Percentiles rank a stretch among this genome's conserved stretches.
Conservation (phyloP, 2,113 vertebrate species). For the Lophotis ruficrista region DNA sequence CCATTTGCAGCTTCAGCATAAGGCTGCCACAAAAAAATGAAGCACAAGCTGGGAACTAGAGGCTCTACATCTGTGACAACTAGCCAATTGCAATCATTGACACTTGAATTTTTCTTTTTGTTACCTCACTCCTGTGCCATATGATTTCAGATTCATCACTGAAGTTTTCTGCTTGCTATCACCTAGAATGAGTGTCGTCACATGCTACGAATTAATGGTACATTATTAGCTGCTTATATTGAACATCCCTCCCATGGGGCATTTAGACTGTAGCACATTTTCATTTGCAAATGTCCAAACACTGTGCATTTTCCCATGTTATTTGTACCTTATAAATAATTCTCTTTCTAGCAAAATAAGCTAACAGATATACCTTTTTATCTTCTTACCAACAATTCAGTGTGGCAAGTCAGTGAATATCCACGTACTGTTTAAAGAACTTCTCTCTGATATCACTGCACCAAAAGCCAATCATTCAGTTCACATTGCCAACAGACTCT, state of each 20-base stretch:
- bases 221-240: neutral
- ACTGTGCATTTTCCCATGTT: neutral
- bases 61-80: neutral
- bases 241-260: neutral
- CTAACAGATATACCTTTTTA: neutral
- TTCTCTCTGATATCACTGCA: slow-evolving; percentile 28
- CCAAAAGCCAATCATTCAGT: slow-evolving; percentile 12
- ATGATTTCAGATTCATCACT: neutral
- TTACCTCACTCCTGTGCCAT: neutral
- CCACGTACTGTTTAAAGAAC: slow-evolving; percentile 23
- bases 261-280: neutral
- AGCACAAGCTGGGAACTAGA: neutral
- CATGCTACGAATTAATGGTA: neutral
- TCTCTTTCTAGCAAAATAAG: neutral
- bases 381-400: neutral
- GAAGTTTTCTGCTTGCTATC: neutral
- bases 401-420: slow-evolving; percentile 47
- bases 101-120: neutral
- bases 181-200: neutral
- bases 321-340: neutral
- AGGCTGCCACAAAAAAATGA: neutral
- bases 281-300: neutral
- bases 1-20: neutral
- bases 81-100: neutral
- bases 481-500: slow-evolving; percentile 43